These are phyloP conservation scores for Crocuta crocuta DNA, from an alignment of 2,113 vertebrate genomes.

Conservation along the genomic window DNA sequence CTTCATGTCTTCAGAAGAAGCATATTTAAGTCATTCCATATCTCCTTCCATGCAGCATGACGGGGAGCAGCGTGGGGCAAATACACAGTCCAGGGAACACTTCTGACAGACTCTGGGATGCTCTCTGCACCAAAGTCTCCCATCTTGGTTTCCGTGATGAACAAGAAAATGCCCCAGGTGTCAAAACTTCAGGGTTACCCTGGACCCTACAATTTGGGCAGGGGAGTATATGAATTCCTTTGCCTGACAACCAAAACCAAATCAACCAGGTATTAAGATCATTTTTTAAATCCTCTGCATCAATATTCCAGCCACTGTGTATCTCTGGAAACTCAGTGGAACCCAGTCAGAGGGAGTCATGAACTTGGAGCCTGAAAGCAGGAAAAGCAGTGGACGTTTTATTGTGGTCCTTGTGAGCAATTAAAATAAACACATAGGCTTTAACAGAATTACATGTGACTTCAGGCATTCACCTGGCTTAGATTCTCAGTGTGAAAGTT, in stretches of 20 bases:
- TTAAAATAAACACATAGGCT: neutral
- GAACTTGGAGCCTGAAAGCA: neutral
- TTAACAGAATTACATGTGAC: neutral
- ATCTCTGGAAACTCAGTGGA: neutral
- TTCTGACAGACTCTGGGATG: neutral
- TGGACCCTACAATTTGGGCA: neutral
- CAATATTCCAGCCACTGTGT: neutral
- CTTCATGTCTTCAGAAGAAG: neutral
- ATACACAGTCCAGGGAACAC: neutral
- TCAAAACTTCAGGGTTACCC: neutral
- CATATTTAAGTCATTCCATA: neutral
- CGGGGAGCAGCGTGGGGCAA: neutral
- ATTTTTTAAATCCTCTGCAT: neutral
- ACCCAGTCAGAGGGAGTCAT: neutral
- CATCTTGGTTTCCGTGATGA: neutral
- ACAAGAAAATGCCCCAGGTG: neutral
- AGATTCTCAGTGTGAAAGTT: neutral
- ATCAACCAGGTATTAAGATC: neutral
- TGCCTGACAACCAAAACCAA: constrained; percentile 4
- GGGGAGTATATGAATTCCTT: neutral
- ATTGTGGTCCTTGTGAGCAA: neutral
- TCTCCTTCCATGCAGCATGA: neutral
- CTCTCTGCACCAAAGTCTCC: neutral
- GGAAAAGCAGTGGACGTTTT: neutral
- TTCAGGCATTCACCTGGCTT: neutral